These are phyloP conservation scores for Podarcis muralis DNA, from an alignment of 2,113 vertebrate species.

Conservation along the genomic window DNA sequence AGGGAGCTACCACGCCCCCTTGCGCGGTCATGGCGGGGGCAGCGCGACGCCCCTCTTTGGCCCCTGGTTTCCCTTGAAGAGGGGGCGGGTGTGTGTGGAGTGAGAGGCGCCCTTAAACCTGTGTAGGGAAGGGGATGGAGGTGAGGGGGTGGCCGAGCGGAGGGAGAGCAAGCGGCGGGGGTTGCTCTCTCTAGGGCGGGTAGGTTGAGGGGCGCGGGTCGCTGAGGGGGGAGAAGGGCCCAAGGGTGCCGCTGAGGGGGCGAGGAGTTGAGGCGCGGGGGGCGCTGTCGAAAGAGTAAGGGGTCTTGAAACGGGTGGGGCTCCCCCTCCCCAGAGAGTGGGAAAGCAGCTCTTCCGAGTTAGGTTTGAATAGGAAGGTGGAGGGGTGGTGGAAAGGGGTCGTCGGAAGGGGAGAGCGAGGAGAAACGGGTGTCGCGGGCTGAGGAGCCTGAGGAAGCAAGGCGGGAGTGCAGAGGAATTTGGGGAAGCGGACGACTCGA, in stretches of 20 bases:
- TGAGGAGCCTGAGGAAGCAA: not conserved
- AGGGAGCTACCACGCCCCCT: not conserved
- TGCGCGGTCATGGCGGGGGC: not conserved
- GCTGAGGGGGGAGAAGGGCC: not conserved
- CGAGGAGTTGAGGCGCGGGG: not conserved
- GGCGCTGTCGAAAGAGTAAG: not conserved
- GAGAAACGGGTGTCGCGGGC: too few relatives aligned
- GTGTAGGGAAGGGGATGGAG: constrained; percentile 35
- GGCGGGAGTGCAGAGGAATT: not conserved
- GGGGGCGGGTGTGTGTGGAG: not conserved
- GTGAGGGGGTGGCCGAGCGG: constrained; percentile 20
- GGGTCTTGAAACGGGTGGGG: not conserved
- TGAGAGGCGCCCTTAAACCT: not conserved
- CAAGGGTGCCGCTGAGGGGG: too few relatives aligned
- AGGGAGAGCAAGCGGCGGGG: too few relatives aligned
- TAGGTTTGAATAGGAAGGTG: not conserved
- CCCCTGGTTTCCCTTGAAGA: not conserved
- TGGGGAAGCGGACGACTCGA: not conserved
- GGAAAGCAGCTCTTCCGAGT: too few relatives aligned
- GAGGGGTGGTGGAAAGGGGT: not conserved
- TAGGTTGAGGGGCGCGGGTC: not conserved
- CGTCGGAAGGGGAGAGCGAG: not conserved
- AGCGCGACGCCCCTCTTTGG: not conserved
- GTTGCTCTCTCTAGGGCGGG: not conserved
- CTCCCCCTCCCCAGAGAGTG: too few relatives aligned